Base-by-base conservation (phyloP, 2,888 invertebrate species). In the Azorinus chamasolen region DNA sequence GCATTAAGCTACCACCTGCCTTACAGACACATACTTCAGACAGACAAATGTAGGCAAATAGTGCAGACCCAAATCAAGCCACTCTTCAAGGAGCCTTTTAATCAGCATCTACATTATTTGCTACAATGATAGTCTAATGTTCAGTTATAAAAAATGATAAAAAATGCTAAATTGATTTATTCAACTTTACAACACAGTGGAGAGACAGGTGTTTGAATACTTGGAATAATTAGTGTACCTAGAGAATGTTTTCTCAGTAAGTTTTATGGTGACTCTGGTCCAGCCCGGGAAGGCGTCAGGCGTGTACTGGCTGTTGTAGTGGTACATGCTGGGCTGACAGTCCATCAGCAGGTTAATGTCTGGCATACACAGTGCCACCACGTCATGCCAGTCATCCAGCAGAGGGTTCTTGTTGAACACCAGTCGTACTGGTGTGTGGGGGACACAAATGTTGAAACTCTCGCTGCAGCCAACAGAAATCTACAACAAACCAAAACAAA, bases 281-380 rank as follows among this genome's bases (percentile, higher is more conserved):
- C 93, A 93, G 18, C 79, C 70, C 0, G 88, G 88, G 65, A 89
- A 85, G 0, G 88, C 83, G 24, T 92, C 89, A 3, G 91, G 84
- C 3, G 85, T 84, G 81, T 91, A 93, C 10, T 88, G 77, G 45
- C 92, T 91, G 22, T 92, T 90, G 6, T 75, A 66, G 66, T 92
- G 91, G 77, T 91, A 93, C 62, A 88, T 87, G 72, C 91, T 90
- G 0, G 93, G 93, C n/a, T 87, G 84, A 83, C 93, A 93, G 65
- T 91, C 91, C 54, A 85, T 85, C 16, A 87, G 83, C 75, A 89
- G 87, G 46, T 87, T 88, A 51, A 87, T 84, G 20, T 89, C 90
- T 1, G 93, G 92, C 22, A 92, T 84, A 82, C 93, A 93, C 37
- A 85, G 86, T n/a, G 91, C 88, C 24, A 84, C 83, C 14, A 93